Base-by-base conservation (phyloP, 2,888 invertebrate genomes). In the Caenorhabditis uteleia region DNA sequence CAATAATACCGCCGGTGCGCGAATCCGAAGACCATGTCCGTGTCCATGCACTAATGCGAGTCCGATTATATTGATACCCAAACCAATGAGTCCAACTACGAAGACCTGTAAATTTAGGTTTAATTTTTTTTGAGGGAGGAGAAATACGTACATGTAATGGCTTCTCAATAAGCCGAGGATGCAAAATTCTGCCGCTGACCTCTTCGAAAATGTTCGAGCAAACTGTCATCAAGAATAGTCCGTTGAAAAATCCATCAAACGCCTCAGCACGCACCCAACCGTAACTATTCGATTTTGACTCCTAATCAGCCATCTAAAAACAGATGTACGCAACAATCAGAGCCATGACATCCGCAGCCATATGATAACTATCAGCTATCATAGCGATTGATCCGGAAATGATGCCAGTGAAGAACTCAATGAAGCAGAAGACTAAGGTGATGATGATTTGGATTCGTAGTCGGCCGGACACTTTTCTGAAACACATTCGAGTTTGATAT, bases 241-340 rank as follows among this genome's bases (percentile, higher is more conserved):
- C 93, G 85, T 98, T 98, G 20, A 97, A 93, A 60, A 97, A 87
- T 16, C 98, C 97, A 16, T 98, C 98, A 34, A 99, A 86, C 0
- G 98, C 95, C 86, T 98, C 98, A 0, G 98, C 97, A 64, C 98
- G 88, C 2, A 95, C 95, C 97, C 97, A 98, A 14, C 98, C 98
- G 84, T 95, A 98, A 12, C 97, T 98, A 85, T 97, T 98, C 86
- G 95, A 95, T 47, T 92, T 74, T 2, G 86, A 83, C 7, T 80
- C 75, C 6, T 69, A 56, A 20, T 68, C 68, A 2, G 80, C 71
- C 2, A 82, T 76, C 82, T 82, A 50, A 23, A 76, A 83, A 39
- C 86, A 85, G 4, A 84, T 83, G 65, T 86, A 84, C n/a, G 86
- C 87, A 10, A 87, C 84, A 18, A 83, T 74, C 20, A 87, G 78